A percentile compares a stretch with the other conserved stretches of the same genome.
Evolutionary conservation across 1,140 invertebrate genomes (phyloP).

Genomic region (Epicauta chinensis): DNA sequence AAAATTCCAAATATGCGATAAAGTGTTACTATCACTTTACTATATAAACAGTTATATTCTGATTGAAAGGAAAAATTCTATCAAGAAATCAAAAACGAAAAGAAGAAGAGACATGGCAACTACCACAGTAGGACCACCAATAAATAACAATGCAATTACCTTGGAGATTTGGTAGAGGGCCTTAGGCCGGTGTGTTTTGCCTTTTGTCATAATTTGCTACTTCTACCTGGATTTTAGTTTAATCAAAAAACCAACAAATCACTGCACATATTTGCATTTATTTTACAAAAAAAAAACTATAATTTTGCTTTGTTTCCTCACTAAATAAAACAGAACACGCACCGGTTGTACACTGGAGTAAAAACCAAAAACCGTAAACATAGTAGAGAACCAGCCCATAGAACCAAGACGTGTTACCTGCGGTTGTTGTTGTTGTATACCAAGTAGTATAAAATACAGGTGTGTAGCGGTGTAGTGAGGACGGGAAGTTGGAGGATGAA

Average conservation of each 20-base stretch:
- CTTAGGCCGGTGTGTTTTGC: slow-evolving; percentile 29
- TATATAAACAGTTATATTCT: background rate
- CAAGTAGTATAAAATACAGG: slow-evolving; percentile 12
- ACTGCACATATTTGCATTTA: too few relatives aligned
- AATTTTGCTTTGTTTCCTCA: too few relatives aligned
- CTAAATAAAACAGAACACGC: too few relatives aligned
- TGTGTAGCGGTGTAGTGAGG: slow-evolving; percentile 17
- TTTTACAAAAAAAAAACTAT: too few relatives aligned
- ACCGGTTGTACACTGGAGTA: too few relatives aligned
- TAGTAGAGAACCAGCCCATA: slow-evolving; percentile 11
- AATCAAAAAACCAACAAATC: too few relatives aligned
- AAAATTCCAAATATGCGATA: background rate
- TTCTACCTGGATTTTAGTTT: too few relatives aligned
- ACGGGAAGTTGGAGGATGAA: slow-evolving; percentile 20
- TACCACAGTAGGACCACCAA: too few relatives aligned
- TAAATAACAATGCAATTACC: too few relatives aligned
- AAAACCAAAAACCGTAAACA: too few relatives aligned
- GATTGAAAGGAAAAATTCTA: background rate
- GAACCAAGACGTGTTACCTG: slow-evolving; percentile 23
- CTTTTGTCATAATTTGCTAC: slow-evolving; percentile 30
- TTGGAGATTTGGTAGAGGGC: slow-evolving; percentile 55
- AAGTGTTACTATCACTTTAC: background rate
- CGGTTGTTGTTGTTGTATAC: background rate
- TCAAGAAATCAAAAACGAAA: background rate
- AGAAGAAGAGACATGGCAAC: too few relatives aligned